Percentiles rank a stretch among this genome's conserved stretches.
These are phyloP conservation scores for Salpingus planirostris DNA, from an alignment of 2,888 invertebrate species.

Conservation along the genomic window DNA sequence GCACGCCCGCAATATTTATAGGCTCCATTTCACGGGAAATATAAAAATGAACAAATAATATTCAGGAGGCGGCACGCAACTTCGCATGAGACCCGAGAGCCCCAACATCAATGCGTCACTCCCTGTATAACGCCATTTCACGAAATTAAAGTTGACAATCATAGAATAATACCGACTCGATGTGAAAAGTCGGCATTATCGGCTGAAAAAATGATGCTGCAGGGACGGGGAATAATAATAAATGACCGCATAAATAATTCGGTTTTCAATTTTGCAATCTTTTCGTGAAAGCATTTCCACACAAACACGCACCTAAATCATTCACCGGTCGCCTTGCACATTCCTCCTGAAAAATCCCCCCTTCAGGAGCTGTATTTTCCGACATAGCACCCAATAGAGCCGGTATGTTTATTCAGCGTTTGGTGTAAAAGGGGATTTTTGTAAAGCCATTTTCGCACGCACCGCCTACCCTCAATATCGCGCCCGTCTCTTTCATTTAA, in stretches of 20 bases:
- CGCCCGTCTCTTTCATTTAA: too few relatives aligned
- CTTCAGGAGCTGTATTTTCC: not conserved
- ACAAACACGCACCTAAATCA: slow-evolving; percentile 9
- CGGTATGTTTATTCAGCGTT: slow-evolving; percentile 15
- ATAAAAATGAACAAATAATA: slow-evolving; percentile 17
- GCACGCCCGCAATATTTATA: slow-evolving; percentile 11
- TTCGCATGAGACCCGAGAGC: slow-evolving; percentile 13
- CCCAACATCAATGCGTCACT: slow-evolving; percentile 10
- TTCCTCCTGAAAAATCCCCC: not conserved
- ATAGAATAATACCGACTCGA: too few relatives aligned
- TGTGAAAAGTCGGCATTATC: not conserved
- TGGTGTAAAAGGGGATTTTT: slow-evolving; percentile 15
- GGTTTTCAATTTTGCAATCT: slow-evolving; percentile 8
- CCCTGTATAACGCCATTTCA: slow-evolving; percentile 11
- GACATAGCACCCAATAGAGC: slow-evolving; percentile 7
- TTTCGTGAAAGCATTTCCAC: slow-evolving; percentile 7
- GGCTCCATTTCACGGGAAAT: slow-evolving; percentile 11
- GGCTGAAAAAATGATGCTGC: too few relatives aligned
- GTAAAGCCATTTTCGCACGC: slow-evolving; percentile 14
- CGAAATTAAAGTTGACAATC: slow-evolving; percentile 11
- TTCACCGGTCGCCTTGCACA: slow-evolving; percentile 3
- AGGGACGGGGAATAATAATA: too few relatives aligned
- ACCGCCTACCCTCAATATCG: slow-evolving; percentile 7
- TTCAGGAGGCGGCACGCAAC: slow-evolving; percentile 10
- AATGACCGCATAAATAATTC: slow-evolving; percentile 8